phyloP scores from a whole-genome alignment of 2,888 invertebrate genomes.

The Ptilodon capucinus region DNA sequence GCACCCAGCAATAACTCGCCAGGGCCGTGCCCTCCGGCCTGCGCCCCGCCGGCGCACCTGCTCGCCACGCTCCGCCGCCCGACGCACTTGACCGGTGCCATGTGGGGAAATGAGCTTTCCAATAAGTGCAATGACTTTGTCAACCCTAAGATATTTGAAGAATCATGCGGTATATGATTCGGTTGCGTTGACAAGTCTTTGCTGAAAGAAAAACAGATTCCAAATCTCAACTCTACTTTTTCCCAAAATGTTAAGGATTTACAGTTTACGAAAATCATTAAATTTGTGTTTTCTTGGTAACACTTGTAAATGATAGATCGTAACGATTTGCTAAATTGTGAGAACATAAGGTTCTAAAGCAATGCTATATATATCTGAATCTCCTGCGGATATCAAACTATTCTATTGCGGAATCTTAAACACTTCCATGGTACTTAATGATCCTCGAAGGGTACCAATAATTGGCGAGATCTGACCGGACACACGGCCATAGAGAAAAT shows the following conservation, averaged over 20 bases:
- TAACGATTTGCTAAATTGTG: too few species aligned
- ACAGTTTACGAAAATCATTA: too few species aligned
- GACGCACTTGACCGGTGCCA: conserved; percentile 27
- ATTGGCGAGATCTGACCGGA: background rate
- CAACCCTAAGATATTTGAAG: background rate
- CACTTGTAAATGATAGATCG: too few species aligned
- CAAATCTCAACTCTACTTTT: too few species aligned
- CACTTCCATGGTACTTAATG: background rate
- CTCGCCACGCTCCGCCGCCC: conserved; percentile 36
- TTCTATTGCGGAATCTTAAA: background rate
- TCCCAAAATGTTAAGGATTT: too few species aligned
- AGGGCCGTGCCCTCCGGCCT: conserved; percentile 37
- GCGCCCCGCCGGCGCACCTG: conserved; percentile 43
- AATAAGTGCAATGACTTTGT: conserved; percentile 26
- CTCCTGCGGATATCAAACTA: background rate
- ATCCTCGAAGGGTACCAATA: background rate
- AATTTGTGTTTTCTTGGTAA: too few species aligned
- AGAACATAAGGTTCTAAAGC: too few species aligned
- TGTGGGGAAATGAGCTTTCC: conserved; percentile 6
- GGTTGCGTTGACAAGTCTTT: too few species aligned
- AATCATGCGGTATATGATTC: too few species aligned
- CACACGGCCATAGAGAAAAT: background rate
- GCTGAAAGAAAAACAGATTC: too few species aligned
- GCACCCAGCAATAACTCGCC: conserved; percentile 14
- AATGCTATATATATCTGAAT: background rate